Conservation (phyloP, 2,888 invertebrate genomes). For the Hemicrepidius hirtus region DNA sequence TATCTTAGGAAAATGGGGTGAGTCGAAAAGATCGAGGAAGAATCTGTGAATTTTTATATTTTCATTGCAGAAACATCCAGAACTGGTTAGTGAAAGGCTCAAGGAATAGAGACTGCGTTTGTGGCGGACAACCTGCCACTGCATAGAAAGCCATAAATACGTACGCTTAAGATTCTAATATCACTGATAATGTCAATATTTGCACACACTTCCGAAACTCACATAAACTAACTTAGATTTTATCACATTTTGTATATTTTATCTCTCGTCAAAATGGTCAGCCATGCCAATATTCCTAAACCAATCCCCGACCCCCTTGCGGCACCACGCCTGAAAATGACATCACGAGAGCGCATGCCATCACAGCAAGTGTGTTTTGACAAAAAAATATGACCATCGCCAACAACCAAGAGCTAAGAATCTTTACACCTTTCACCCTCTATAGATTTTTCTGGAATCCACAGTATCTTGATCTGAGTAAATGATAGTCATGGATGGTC, state of each 20-base stretch:
- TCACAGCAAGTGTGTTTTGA: constrained; percentile 44
- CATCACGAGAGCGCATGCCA: constrained; percentile 61
- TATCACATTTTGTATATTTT: constrained; percentile 62
- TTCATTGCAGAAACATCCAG: constrained; percentile 34
- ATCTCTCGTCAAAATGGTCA: constrained; percentile 61
- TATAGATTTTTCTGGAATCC: too few relatives aligned
- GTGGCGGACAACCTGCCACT: constrained; percentile 67
- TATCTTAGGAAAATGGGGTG: not conserved
- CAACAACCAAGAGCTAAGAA: constrained; percentile 1
- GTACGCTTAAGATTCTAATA: constrained; percentile 37
- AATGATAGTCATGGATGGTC: too few relatives aligned
- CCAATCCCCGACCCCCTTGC: constrained; percentile 63
- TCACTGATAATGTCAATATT: constrained; percentile 40
- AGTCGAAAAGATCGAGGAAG: not conserved
- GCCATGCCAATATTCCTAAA: constrained; percentile 70
- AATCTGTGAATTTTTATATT: constrained; percentile 1
- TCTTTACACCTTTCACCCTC: not conserved
- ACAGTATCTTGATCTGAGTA: too few relatives aligned
- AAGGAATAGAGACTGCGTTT: constrained; percentile 58
- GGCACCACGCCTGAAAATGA: constrained; percentile 67
- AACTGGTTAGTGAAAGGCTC: constrained; percentile 50
- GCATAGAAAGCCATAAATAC: constrained; percentile 36
- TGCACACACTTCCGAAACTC: constrained; percentile 43
- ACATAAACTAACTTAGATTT: constrained; percentile 52
- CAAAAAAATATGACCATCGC: constrained; percentile 23